Evolutionary conservation across 2,888 invertebrate species (phyloP).

Genomic region (Apamea crenata): DNA sequence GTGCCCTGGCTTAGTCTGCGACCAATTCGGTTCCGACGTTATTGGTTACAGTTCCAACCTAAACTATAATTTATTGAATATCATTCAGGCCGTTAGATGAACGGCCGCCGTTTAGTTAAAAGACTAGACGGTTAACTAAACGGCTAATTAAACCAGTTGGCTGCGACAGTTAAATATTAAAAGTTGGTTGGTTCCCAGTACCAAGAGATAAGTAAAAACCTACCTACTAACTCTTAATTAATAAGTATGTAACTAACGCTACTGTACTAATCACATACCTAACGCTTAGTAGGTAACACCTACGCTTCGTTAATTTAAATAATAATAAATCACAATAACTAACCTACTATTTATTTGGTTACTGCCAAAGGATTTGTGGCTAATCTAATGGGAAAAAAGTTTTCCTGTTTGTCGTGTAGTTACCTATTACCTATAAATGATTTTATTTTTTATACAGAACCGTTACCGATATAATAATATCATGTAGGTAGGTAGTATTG

Average conservation of each 20-base stretch:
- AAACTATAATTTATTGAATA: too few species aligned
- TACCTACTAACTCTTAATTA: not conserved
- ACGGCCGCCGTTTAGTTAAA: too few species aligned
- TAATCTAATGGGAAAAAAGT: conserved; percentile 23
- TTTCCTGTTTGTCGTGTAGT: conserved; percentile 24
- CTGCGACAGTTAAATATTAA: not conserved
- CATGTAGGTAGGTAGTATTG: not conserved
- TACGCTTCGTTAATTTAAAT: conserved; percentile 1
- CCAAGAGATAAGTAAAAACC: not conserved
- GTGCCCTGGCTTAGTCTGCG: too few species aligned
- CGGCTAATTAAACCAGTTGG: too few species aligned
- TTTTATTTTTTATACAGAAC: not conserved
- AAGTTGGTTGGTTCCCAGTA: not conserved
- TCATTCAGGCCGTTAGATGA: too few species aligned
- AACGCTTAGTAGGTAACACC: not conserved
- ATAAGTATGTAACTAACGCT: not conserved
- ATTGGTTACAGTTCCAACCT: too few species aligned
- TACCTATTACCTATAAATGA: not conserved
- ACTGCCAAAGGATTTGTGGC: not conserved
- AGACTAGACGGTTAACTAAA: too few species aligned
- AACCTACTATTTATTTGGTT: conserved; percentile 5
- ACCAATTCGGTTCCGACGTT: too few species aligned
- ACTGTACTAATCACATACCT: not conserved
- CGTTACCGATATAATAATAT: not conserved
- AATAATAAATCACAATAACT: not conserved